Base-by-base conservation (phyloP, 2,113 vertebrate species). In the Onychorhynchus coronatus region DNA sequence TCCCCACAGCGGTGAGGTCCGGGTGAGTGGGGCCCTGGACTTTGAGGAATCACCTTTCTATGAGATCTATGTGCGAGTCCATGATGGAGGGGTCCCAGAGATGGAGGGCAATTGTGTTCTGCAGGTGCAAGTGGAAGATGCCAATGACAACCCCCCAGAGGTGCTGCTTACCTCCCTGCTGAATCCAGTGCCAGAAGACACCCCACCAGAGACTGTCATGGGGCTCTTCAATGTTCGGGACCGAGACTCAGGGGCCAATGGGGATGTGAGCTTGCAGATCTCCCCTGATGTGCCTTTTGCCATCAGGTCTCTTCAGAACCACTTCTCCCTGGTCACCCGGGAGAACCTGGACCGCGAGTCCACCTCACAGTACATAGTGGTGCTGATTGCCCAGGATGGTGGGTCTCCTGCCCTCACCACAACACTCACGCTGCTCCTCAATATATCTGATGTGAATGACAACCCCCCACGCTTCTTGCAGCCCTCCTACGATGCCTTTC, bases 391-490 rank as follows among this genome's bases (percentile, higher is more conserved):
- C 33, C 97, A 88, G 20, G 99, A 99, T 49, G 96, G 97, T 0
- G 99, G 99, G 2, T 98, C 97, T 31, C 98, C 99, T 44, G 42
- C 98, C 19, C 96, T 99, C 50, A 97, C 96, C 16, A 97, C 98
- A 22, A 98, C 88, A 2, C 98, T 98, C 76, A 98, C 9, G 0
- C 93, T 99, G 76, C 84, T 96, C 18, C 97, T 99, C 46, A 98
- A 97, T 86, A 97, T 99, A 91, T 98, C 98, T 84, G 99, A 99
- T 31, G 98, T 99, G 9, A 99, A 99, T 75, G 99, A 99, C 88
- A 99, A 99, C 23, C 91, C 98, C 14, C 98, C 98, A 3, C 85
- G 20, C 65, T 98, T 98, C 96, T 95, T 89, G 33, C 98, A 98
- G 91, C 95, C 94, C 39, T 97, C 97, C 92, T 98, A 98, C 16